Percentiles rank a stretch among this genome's conserved stretches.
These are phyloP conservation scores for Zoroaster sp. DNA, from an alignment of 53 echinoderm and acorn worm species.

Conservation along the genomic window DNA sequence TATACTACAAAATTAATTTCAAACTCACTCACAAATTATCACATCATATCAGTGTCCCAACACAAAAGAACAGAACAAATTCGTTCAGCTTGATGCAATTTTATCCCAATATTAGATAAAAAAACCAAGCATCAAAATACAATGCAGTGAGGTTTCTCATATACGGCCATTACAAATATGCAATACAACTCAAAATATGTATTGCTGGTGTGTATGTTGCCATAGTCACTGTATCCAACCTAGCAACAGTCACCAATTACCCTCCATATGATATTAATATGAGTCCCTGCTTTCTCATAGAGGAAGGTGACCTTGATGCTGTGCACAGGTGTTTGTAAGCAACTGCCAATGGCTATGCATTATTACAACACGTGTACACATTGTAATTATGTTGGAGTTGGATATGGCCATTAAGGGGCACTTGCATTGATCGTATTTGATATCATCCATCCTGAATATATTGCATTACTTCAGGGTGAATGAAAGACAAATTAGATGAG, in stretches of 20 bases:
- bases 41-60: no score
- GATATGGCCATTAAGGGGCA: neutral
- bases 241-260: constrained; percentile 35
- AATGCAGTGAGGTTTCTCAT: neutral
- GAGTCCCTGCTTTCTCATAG: neutral
- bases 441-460: neutral
- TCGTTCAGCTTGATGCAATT: neutral
- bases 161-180: constrained; percentile 2
- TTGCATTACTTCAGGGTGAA: neutral
- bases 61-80: no score
- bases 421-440: neutral
- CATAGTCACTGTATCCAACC: neutral
- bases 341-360: neutral
- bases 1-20: neutral
- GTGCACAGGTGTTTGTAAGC: neutral
- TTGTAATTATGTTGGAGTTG: no score
- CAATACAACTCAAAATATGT: neutral
- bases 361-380: neutral
- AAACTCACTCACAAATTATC: no score
- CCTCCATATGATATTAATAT: neutral
- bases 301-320: constrained; percentile 1
- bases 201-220: constrained; percentile 16
- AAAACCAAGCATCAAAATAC: neutral
- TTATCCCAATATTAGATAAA: neutral
- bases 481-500: neutral